Evolutionary conservation across 2,113 vertebrate species (phyloP), one percentile per base, ranked within the genome.

Genomic region (Polyodon spathula): DNA sequence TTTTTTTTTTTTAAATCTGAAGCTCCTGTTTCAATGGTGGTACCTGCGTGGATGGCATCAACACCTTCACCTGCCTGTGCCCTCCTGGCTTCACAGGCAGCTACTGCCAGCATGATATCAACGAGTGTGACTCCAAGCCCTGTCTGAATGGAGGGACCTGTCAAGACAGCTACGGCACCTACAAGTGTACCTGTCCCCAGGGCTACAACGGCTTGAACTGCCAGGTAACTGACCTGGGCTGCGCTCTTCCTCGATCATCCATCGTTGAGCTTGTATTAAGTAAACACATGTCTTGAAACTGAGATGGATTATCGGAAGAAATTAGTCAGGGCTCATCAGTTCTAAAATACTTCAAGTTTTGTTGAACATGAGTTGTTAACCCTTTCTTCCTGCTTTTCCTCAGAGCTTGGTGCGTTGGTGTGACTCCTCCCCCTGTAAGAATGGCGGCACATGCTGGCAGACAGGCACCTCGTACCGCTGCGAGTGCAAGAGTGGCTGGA

Each of bases 11-110:
- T 71, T 54, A 17, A 15, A 5, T 17, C 56, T 61, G 9, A 72
- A 98, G 95, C 81, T 99, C 96, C 69, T 99, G 95, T 69, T 97
- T 99, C 69, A 99, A 97, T 0, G 91, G 92, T 0, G 96, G 94
- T 17, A 92, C 90, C 6, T 99, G 96, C 0, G 68, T 97, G 75
- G 96, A 99, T 0, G 96, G 94, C 65, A 96, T 98, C 82, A 93
- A 95, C 72, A 85, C 92, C 57, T 98, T 95, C 77, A 95, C 88
- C 8, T 99, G 96, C 8, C 10, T 91, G 15, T 99, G 96, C 3
- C 93, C 88, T 0, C 74, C 91, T 0, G 96, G 96, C 62, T 97
- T 98, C 82, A 97, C 90, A 0, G 96, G 96, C 67, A 94, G 81
- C 83, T 98, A 98, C 81, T 99, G 96, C 2, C 93, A 99, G 66